Conservation (phyloP, 2,113 vertebrate genomes). For the cattle (Bos taurus) region DNA sequence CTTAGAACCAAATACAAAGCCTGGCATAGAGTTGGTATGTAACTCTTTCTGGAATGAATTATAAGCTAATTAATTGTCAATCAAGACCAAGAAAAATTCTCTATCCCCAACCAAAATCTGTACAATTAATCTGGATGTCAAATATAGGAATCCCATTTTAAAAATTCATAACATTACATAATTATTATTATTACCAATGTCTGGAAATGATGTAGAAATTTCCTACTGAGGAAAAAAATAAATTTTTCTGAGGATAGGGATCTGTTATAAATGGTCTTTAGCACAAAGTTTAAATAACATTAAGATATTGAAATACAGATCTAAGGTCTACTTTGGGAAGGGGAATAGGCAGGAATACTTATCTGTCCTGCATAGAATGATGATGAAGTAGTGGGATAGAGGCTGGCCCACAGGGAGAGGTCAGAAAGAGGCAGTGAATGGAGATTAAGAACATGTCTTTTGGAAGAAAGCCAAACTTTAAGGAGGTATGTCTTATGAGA, state of each 20-base stretch:
- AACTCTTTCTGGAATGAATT: neutral
- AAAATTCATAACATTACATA: neutral
- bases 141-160: neutral
- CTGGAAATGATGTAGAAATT: neutral
- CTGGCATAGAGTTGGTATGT: neutral
- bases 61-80: neutral
- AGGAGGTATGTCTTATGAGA: neutral
- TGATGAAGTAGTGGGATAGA: neutral
- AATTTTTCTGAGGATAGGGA: neutral
- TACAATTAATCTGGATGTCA: neutral
- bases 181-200: neutral
- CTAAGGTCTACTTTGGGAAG: neutral
- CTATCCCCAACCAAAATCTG: neutral
- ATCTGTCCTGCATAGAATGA: neutral
- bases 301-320: neutral
- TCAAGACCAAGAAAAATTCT: neutral
- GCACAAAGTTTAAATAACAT: neutral
- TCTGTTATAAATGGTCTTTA: neutral
- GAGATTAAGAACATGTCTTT: neutral
- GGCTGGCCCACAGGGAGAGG: neutral
- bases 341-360: neutral
- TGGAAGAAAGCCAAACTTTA: neutral
- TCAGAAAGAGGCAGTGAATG: neutral
- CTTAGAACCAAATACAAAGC: neutral
- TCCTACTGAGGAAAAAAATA: neutral